Evolutionary conservation across 2,888 invertebrate species (phyloP).

Genomic region (Gastrophysa polygoni): DNA sequence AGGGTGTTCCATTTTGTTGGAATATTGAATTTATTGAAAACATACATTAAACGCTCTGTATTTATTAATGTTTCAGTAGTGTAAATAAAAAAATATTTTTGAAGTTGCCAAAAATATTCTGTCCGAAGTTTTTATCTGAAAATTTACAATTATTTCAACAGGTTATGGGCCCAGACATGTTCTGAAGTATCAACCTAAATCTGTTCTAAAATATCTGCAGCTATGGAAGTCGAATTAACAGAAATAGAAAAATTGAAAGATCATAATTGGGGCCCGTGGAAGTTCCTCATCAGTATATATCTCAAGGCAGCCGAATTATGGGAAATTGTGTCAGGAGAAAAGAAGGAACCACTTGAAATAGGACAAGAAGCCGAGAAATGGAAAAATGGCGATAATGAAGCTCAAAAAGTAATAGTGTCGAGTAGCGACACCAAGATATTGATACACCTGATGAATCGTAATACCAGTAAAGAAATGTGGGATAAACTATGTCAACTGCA

Average conservation of each 20-base stretch:
- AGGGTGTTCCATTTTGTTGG: no score
- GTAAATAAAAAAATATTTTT: not conserved
- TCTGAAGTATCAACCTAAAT: not conserved
- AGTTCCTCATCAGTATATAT: not conserved
- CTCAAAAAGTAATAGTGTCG: not conserved
- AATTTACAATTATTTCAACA: not conserved
- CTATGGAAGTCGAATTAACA: slow-evolving; percentile 5
- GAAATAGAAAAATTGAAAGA: slow-evolving; percentile 1
- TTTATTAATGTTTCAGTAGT: no score
- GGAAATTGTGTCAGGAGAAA: not conserved
- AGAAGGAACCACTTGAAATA: not conserved
- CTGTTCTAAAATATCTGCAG: not conserved
- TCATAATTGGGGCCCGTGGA: not conserved
- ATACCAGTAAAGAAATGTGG: slow-evolving; percentile 3
- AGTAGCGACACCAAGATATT: not conserved
- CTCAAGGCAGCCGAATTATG: slow-evolving; percentile 2
- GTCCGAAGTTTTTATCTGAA: not conserved
- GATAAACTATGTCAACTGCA: not conserved
- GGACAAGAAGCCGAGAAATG: not conserved
- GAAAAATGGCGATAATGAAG: not conserved
- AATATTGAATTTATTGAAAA: no score
- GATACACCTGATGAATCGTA: not conserved
- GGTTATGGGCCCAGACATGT: slow-evolving; percentile 6
- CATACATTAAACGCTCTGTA: no score
- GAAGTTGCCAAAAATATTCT: not conserved